A percentile compares a stretch with the other conserved stretches of the same genome.
Evolutionary conservation across 2,888 invertebrate genomes (phyloP).

Genomic region (Macropis europaea): DNA sequence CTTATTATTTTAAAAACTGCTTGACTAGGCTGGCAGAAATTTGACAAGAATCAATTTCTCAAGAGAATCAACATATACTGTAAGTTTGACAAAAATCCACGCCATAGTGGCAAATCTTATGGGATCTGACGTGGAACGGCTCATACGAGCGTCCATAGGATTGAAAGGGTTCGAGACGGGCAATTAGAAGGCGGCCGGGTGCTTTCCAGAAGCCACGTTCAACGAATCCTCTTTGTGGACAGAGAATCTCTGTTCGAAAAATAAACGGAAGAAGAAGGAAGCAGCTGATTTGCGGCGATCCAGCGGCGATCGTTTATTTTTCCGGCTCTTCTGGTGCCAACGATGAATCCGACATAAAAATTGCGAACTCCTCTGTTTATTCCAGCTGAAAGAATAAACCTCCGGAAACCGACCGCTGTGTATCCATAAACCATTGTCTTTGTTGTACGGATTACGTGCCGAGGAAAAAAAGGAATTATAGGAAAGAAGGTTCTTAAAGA

Average conservation of each 20-base stretch:
- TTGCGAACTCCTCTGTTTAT: constrained; percentile 28
- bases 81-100: too few species aligned
- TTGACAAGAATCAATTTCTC: too few species aligned
- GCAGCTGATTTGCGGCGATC: constrained; percentile 34
- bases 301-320: constrained; percentile 38
- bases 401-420: background rate
- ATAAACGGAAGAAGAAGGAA: constrained; percentile 37
- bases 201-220: constrained; percentile 17
- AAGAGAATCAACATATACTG: too few species aligned
- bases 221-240: constrained; percentile 7
- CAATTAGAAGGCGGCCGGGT: background rate
- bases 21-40: too few species aligned
- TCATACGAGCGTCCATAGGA: too few species aligned
- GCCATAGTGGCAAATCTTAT: too few species aligned
- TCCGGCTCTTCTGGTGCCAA: background rate
- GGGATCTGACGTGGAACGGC: too few species aligned
- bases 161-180: too few species aligned
- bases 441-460: background rate
- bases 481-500: background rate
- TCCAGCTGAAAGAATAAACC: constrained; percentile 16
- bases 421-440: constrained; percentile 6
- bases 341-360: constrained; percentile 40
- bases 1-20: too few species aligned
- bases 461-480: background rate
- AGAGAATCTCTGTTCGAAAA: constrained; percentile 24